A percentile compares a stretch with the other conserved stretches of the same genome.
phyloP scores from a whole-genome alignment of 2,888 invertebrate species.

The Phragmatobia fuliginosa region DNA sequence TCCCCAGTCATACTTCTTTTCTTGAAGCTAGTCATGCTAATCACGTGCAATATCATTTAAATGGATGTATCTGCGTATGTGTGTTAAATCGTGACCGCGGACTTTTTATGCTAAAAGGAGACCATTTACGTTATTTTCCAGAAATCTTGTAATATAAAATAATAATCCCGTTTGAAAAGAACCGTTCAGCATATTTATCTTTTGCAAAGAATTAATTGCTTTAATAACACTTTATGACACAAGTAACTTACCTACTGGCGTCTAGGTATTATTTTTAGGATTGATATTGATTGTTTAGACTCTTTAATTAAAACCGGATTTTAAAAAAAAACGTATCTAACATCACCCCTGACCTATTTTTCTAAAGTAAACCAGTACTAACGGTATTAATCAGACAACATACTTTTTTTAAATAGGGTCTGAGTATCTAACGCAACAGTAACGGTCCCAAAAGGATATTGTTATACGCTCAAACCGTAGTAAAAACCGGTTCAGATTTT shows the following conservation, averaged over 20 bases:
- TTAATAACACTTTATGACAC: constrained; percentile 18
- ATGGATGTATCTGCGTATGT: not conserved
- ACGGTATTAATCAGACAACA: not conserved
- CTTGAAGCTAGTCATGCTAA: not conserved
- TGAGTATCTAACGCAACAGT: not conserved
- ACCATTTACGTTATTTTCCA: constrained; percentile 7
- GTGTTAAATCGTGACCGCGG: constrained; percentile 4
- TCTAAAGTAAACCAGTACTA: not conserved
- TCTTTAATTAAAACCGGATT: not conserved
- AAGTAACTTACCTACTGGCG: not conserved
- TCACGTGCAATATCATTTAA: constrained; percentile 10
- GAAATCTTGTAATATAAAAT: constrained; percentile 23
- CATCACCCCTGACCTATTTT: not conserved
- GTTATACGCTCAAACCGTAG: not conserved
- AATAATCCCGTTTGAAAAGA: constrained; percentile 22
- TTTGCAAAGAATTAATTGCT: constrained; percentile 22
- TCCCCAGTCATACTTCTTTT: not conserved
- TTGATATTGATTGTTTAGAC: not conserved
- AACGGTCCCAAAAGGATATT: not conserved
- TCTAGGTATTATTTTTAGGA: not conserved
- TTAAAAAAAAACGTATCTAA: not conserved
- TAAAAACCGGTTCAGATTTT: not conserved
- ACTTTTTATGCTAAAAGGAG: not conserved
- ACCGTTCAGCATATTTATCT: constrained; percentile 14
- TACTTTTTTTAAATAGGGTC: not conserved